phyloP scores from a whole-genome alignment of 2,888 invertebrate genomes.

The Limnephilus rhombicus region DNA sequence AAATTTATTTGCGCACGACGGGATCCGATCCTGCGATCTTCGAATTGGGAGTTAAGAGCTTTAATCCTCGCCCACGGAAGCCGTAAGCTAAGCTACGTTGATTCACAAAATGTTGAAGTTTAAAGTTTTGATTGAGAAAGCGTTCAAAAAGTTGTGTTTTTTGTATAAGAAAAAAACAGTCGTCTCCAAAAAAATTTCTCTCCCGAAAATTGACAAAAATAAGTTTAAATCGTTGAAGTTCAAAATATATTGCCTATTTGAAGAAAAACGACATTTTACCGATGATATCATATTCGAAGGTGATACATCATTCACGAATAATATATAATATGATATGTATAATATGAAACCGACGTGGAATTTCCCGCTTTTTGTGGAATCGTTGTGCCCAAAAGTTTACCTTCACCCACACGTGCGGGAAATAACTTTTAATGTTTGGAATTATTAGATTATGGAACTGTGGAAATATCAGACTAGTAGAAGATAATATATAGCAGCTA shows the following conservation, averaged over 20 bases:
- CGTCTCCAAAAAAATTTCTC: background rate
- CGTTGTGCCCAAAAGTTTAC: background rate
- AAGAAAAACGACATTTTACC: background rate
- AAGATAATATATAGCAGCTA: background rate
- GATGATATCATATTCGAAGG: background rate
- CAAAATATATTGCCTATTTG: background rate
- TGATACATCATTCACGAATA: background rate
- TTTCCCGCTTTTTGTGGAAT: background rate
- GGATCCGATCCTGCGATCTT: no score
- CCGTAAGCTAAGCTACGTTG: no score
- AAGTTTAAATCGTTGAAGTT: background rate
- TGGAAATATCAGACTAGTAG: background rate
- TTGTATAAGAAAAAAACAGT: background rate
- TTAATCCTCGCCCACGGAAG: no score
- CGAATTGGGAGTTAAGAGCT: no score
- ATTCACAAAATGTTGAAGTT: no score
- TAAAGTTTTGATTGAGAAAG: no score
- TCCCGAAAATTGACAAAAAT: background rate
- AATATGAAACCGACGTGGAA: background rate
- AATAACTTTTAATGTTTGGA: background rate
- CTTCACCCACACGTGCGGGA: background rate
- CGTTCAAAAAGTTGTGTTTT: no score
- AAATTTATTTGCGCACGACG: no score
- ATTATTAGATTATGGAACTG: background rate
- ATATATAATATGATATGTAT: background rate